These are phyloP conservation scores for Siniperca knerii DNA, from an alignment of 2,113 vertebrate genomes.

Conservation along the genomic window DNA sequence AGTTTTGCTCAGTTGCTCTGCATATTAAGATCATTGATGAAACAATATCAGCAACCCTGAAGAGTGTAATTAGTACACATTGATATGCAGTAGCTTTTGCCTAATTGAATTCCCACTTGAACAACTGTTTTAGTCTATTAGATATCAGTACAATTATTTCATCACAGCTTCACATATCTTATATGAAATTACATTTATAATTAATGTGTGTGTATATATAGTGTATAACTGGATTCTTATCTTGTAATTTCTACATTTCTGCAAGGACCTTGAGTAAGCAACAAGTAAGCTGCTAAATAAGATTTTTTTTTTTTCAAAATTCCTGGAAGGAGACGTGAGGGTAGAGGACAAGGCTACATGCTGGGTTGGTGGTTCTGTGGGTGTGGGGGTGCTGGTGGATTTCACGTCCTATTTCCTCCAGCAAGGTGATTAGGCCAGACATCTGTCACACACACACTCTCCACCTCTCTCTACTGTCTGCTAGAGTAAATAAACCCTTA, in stretches of 20 bases:
- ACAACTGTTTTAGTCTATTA: neutral
- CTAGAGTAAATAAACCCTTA: constrained; percentile 46
- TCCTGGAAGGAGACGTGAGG: constrained; percentile 65
- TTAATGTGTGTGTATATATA: neutral
- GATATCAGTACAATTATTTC: neutral
- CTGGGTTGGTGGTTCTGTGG: constrained; percentile 44
- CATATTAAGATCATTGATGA: neutral
- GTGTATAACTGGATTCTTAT: neutral
- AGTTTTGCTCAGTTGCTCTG: neutral
- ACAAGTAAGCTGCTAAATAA: constrained; percentile 2
- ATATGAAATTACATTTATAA: neutral
- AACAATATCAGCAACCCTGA: neutral
- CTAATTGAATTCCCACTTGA: neutral
- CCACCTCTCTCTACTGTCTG: constrained; percentile 48
- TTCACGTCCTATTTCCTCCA: constrained; percentile 83
- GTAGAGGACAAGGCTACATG: constrained; percentile 47
- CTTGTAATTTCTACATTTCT: neutral
- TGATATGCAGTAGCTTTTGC: neutral
- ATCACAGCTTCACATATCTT: neutral
- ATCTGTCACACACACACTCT: constrained; percentile 72
- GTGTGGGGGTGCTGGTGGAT: constrained; percentile 75
- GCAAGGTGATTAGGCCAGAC: constrained; percentile 82
- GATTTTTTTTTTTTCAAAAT: constrained; percentile 18
- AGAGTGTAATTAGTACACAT: neutral
- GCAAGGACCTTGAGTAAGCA: neutral